A percentile compares a stretch with the other conserved stretches of the same genome.
Evolutionary conservation across 2,888 invertebrate genomes (phyloP).

Genomic region (Brenthis hecate): DNA sequence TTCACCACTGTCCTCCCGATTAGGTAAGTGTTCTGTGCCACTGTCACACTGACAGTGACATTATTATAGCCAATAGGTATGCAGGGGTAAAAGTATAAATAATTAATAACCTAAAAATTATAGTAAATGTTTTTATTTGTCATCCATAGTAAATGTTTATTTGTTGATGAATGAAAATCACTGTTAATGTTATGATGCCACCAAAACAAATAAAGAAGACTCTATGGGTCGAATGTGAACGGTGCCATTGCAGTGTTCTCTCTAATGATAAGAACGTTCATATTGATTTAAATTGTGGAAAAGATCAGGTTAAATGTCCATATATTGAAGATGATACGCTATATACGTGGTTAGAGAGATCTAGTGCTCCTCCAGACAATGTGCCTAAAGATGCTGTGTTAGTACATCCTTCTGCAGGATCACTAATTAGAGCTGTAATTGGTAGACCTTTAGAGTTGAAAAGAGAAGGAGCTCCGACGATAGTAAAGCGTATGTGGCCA

Average conservation of each 20-base stretch:
- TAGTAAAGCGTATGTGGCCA: conserved; percentile 75
- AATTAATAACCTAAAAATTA: conserved; percentile 39
- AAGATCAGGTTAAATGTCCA: conserved; percentile 72
- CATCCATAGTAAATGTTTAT: conserved; percentile 47
- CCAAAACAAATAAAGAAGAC: conserved; percentile 80
- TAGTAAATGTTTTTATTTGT: conserved; percentile 46
- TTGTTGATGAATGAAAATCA: conserved; percentile 29
- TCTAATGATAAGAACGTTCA: conserved; percentile 84
- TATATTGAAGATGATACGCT: conserved; percentile 61
- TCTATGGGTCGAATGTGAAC: conserved; percentile 85
- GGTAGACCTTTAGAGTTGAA: conserved; percentile 64
- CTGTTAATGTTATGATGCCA: conserved; percentile 46
- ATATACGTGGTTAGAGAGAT: conserved; percentile 67
- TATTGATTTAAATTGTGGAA: conserved; percentile 74
- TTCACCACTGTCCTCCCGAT: too few relatives aligned
- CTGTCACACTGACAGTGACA: too few relatives aligned
- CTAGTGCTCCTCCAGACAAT: conserved; percentile 60
- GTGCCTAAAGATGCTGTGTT: conserved; percentile 68
- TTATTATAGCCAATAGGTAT: too few relatives aligned
- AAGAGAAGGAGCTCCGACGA: conserved; percentile 63
- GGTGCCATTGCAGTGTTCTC: conserved; percentile 80
- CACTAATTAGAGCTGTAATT: conserved; percentile 67
- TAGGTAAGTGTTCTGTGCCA: too few relatives aligned
- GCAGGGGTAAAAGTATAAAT: background rate
- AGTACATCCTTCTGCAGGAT: conserved; percentile 68